phyloP scores from a whole-genome alignment of 2,113 vertebrate species.

The Menura novaehollandiae region DNA sequence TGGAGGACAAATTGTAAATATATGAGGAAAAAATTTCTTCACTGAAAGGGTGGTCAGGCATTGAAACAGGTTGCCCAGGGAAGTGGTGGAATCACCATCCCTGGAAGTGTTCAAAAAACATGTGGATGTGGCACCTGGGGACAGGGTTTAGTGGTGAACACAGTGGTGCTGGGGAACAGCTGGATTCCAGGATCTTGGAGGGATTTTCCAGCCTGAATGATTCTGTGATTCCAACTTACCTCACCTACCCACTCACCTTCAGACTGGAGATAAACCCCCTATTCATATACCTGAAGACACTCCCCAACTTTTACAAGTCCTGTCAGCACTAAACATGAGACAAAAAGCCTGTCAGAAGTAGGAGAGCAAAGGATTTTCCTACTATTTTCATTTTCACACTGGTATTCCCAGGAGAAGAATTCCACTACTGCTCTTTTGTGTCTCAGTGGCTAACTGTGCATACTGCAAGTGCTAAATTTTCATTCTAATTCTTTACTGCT shows the following conservation, averaged over 20 bases:
- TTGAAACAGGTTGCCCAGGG: no score
- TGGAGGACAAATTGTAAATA: neutral
- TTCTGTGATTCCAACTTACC: neutral
- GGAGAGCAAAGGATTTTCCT: neutral
- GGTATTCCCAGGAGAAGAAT: neutral
- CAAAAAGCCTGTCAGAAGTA: neutral
- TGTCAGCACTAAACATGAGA: neutral
- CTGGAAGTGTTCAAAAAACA: rapidly evolving
- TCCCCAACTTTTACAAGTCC: neutral
- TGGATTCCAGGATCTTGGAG: neutral
- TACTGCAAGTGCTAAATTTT: neutral
- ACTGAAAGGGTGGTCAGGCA: neutral
- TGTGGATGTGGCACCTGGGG: neutral
- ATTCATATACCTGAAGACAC: rapidly evolving
- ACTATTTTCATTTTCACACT: neutral
- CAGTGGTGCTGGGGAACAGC: neutral
- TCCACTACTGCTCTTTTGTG: neutral
- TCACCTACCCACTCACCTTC: neutral
- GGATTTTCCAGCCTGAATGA: neutral
- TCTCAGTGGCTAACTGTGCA: neutral
- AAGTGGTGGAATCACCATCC: neutral
- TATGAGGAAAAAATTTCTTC: rapidly evolving
- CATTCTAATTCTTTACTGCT: neutral
- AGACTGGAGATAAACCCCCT: neutral
- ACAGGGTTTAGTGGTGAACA: neutral